Evolutionary conservation across 1,140 invertebrate genomes (phyloP), one percentile per base, ranked within the genome.

Genomic region (Coelopa frigida): DNA sequence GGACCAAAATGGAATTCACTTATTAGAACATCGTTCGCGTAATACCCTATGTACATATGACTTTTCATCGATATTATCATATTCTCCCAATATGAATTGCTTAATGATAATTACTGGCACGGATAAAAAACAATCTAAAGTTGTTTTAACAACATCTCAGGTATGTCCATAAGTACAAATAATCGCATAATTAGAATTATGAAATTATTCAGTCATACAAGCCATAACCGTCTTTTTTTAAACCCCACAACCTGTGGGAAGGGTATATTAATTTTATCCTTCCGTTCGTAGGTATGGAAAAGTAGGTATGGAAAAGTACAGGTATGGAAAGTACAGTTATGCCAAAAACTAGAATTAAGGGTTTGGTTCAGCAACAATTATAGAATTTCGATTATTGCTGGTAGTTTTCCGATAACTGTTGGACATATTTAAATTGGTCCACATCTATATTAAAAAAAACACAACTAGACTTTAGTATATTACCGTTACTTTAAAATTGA

Each of bases 1-100:
- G 4, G 89, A 94, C 73, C 90, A 95, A 69, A 79, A 78, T 56
- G 94, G 94, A n/a, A 78, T 98, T 42, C 91, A 95, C 64, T 72
- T 98, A 35, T 72, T 96, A 44, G 87, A 94, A 58, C 84, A 89
- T 59, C 82, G 89, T 43, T 85, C 89, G 5, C 80, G 90, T 45
- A 87, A 92, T 61, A 82, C 89, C 22, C 75, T 94, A 2, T 89
- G 88, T 68, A 90, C 85, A 54, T 92, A 91, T 65, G 88, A 94
- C 59, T 94, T 92, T 70, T 79, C 78, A 49, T 85, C 82, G 55
- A 85, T 95, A 58, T 74, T 92, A 39, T 89, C 85, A 52, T 92
- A 91, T 68, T 92, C 83, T 38, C 89, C 90, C 2, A 89, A 89
- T 40, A 78, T 88, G 29, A 90, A 88, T 59, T 89, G 87, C 53